phyloP scores from a whole-genome alignment of 2,113 vertebrate species.

The Phainopepla nitens region DNA sequence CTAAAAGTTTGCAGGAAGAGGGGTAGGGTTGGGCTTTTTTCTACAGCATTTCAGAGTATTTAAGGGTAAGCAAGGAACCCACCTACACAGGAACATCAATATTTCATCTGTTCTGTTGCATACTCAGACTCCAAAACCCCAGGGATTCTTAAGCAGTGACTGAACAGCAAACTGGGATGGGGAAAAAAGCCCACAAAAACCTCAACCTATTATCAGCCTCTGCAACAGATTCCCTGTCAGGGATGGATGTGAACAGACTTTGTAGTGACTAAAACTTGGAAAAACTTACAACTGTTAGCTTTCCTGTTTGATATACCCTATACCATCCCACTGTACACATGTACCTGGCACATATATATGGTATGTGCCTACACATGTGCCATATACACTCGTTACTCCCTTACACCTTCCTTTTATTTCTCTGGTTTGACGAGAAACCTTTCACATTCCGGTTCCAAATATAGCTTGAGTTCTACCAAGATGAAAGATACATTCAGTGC shows the following conservation, averaged over 20 bases:
- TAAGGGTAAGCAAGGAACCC: background rate
- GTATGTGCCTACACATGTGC: background rate
- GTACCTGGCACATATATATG: background rate
- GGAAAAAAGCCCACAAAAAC: background rate
- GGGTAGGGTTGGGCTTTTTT: background rate
- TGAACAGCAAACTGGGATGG: background rate
- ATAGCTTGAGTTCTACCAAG: background rate
- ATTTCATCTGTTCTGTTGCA: background rate
- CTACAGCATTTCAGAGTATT: background rate
- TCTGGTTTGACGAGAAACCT: background rate
- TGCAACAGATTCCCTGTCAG: background rate
- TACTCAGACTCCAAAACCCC: background rate
- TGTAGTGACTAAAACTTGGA: background rate
- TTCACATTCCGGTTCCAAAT: background rate
- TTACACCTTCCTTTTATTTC: background rate
- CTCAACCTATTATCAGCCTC: background rate
- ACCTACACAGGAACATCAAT: background rate
- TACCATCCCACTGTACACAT: background rate
- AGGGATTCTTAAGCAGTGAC: background rate
- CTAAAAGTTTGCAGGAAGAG: background rate
- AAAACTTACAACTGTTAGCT: background rate
- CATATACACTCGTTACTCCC: background rate
- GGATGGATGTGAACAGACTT: background rate
- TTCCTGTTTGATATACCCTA: background rate
- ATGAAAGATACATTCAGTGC: background rate